Evolutionary conservation across 2,888 invertebrate genomes (phyloP), one percentile per base, ranked within the genome.

Genomic region (Lumbricus terrestris): DNA sequence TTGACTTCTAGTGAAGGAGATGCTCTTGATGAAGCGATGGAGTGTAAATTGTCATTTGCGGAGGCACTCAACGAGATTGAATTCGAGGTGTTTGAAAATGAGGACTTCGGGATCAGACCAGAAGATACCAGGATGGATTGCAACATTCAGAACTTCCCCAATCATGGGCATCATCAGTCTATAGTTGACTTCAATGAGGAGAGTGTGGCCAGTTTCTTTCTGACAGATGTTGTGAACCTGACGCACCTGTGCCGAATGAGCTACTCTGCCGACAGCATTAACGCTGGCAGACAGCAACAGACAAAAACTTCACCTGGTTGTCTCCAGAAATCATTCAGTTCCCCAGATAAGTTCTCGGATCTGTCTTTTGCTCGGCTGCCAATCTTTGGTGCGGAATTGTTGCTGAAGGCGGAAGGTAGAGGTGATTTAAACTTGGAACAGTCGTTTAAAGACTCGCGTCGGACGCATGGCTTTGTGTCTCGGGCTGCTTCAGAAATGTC

Each of bases 81-180:
- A 34, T 85, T 85, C 35, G 85, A 85, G 37, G 33, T 85, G 29
- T 85, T 85, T 85, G 85, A 85, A 85, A 37, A 85, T 33, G 85
- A 85, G n/a, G 85, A 85, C 35, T 37, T 6, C 29, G 23, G 85
- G 37, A 85, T 37, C 8, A 85, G 2, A 18, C 85, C 35, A 18
- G 35, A 85, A 35, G 35, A 85, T 85, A 35, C n/a, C 23, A 23
- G 35, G 35, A 6, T 37, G 85, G 20, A 20, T 85, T 23, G 37
- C 23, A 4, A 85, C 85, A 34, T 35, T 34, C 29, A 69, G 69
- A 69, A n/a, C n/a, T 69, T 69, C 69, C 8, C 29, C 69, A n/a
- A n/a, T 69, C 69, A 5, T 29, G n/a, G 69, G n/a, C 29, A 69
- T n/a, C 29, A 69, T n/a, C n/a, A 11, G 69, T 85, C 85, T 33